Percentiles rank a stretch among this genome's conserved stretches.
Evolutionary conservation across 2,797 vertebrate genomes (phyloP).

Genomic region (Phalloptychus januarius): DNA sequence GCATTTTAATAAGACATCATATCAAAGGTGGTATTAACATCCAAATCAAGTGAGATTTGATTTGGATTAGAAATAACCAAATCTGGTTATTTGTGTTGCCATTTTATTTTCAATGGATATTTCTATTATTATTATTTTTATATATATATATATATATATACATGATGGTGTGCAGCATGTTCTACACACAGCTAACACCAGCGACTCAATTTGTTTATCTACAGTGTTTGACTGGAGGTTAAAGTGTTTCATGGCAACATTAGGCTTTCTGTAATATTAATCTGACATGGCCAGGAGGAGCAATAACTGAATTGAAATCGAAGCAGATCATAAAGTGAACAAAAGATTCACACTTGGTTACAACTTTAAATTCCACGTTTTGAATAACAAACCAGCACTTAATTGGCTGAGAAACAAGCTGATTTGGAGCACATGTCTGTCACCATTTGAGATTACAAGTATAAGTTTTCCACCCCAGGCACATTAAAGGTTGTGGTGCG

Average conservation of each 20-base stretch:
- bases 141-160: no score
- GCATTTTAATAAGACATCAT: background rate
- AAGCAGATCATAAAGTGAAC: background rate
- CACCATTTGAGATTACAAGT: background rate
- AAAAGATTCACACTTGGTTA: background rate
- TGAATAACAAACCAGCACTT: background rate
- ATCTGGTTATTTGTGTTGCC: slow-evolving; percentile 21
- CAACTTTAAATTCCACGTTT: background rate
- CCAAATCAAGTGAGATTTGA: slow-evolving; percentile 14
- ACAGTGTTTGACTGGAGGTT: background rate
- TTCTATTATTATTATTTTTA: no score
- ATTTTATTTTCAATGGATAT: slow-evolving; percentile 16
- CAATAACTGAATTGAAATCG: background rate
- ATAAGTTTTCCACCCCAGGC: background rate
- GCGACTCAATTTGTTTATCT: background rate
- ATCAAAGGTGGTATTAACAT: background rate
- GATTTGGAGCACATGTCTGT: background rate
- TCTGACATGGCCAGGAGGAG: background rate
- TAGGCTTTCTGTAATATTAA: background rate
- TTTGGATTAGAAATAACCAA: background rate
- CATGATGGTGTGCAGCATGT: background rate
- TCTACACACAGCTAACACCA: background rate
- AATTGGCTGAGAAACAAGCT: background rate
- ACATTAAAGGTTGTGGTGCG: background rate
- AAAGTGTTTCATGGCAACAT: background rate